These are phyloP conservation scores for Onychomys torridus DNA, from an alignment of 2,797 vertebrate species.

Conservation along the genomic window DNA sequence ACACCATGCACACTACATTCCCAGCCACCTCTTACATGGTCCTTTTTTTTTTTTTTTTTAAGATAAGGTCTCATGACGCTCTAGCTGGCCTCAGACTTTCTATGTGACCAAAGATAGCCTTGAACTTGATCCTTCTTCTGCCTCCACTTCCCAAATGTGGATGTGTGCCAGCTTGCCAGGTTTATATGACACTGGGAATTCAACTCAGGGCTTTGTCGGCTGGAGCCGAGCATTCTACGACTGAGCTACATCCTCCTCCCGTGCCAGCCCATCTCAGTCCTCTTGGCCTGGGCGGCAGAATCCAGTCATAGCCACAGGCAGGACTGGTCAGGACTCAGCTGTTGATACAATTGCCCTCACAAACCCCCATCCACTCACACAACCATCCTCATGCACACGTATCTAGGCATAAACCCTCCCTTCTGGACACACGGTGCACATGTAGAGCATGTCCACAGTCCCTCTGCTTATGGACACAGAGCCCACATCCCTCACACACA, in stretches of 20 bases:
- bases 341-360: not conserved
- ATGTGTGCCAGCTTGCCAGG: not conserved
- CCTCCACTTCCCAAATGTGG: not conserved
- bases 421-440: fast-evolving
- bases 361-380: not conserved
- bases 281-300: not conserved
- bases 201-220: not conserved
- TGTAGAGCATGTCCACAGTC: not conserved
- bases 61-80: not conserved
- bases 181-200: not conserved
- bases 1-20: too few species aligned
- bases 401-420: too few species aligned
- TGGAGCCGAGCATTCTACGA: not conserved
- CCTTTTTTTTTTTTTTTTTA: not conserved
- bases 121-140: not conserved
- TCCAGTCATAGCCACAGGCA: fast-evolving
- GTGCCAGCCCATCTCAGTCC: fast-evolving
- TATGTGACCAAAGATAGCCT: not conserved
- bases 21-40: not conserved
- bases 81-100: not conserved
- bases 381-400: not conserved
- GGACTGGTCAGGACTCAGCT: not conserved
- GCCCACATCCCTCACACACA: not conserved
- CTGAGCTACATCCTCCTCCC: not conserved
- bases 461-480: not conserved